These are phyloP conservation scores for Argyresthia albistria DNA, from an alignment of 2,888 invertebrate species.

Conservation along the genomic window DNA sequence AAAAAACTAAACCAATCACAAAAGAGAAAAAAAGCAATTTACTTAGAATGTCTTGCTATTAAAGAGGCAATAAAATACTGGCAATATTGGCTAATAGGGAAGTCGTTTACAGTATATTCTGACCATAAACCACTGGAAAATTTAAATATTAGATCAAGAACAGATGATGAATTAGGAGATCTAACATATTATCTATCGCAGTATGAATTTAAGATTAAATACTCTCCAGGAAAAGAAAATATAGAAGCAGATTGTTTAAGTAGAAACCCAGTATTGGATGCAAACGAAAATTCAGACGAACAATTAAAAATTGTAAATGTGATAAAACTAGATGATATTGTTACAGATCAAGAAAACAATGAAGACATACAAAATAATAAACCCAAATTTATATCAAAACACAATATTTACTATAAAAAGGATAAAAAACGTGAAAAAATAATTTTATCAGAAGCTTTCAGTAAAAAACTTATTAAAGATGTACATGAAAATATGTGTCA, in stretches of 20 bases:
- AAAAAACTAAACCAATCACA: too few relatives aligned
- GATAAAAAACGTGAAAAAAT: constrained; percentile 11
- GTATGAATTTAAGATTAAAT: constrained; percentile 3
- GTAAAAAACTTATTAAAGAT: constrained; percentile 13
- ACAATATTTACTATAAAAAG: constrained; percentile 1
- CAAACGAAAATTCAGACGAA: constrained; percentile 1
- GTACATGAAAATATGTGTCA: constrained; percentile 16
- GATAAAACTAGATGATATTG: constrained; percentile 7
- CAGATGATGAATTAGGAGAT: constrained; percentile 5
- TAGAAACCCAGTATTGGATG: constrained; percentile 3
- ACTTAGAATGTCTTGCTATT: too few relatives aligned
- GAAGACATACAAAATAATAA: constrained; percentile 6
- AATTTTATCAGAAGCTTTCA: constrained; percentile 16
- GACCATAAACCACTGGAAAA: constrained; percentile 15
- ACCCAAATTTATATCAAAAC: constrained; percentile 1
- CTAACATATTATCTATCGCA: constrained; percentile 5
- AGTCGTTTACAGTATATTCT: constrained; percentile 13
- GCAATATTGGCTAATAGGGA: constrained; percentile 16
- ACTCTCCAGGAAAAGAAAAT: constrained; percentile 4
- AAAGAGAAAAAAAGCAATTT: too few relatives aligned
- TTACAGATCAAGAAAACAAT: constrained; percentile 4
- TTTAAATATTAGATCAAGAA: constrained; percentile 5
- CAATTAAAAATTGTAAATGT: constrained; percentile 6
- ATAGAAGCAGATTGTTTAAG: constrained; percentile 4
- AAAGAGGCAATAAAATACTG: too few relatives aligned